phyloP scores from a whole-genome alignment of 2,888 invertebrate genomes.

The Mechanitis messenoides region DNA sequence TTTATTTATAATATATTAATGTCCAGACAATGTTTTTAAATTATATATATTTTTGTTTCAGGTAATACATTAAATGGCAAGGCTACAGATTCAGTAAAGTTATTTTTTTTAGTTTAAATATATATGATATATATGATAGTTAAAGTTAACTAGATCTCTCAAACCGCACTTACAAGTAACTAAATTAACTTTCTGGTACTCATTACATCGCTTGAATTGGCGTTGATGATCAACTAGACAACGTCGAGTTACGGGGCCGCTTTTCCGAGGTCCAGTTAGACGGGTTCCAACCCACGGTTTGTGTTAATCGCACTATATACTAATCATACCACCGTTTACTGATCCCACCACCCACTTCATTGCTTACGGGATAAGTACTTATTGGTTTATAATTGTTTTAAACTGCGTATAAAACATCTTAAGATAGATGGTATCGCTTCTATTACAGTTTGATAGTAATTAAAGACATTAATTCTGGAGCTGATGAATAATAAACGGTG shows the following conservation, averaged over 20 bases:
- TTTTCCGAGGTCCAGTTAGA: conserved; percentile 26
- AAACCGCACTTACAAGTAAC: too few relatives aligned
- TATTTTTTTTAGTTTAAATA: too few relatives aligned
- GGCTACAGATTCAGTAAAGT: too few relatives aligned
- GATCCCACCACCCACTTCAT: not conserved
- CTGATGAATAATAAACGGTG: too few relatives aligned
- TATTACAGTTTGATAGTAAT: not conserved
- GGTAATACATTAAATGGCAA: too few relatives aligned
- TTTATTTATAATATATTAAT: too few relatives aligned
- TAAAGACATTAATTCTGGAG: too few relatives aligned
- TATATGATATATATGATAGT: too few relatives aligned
- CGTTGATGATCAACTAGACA: conserved; percentile 19
- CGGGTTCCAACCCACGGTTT: conserved; percentile 19
- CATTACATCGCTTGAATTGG: conserved; percentile 8
- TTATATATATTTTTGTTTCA: too few relatives aligned
- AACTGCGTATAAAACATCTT: too few relatives aligned
- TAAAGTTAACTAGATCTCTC: too few relatives aligned
- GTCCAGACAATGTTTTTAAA: too few relatives aligned
- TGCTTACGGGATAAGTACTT: not conserved
- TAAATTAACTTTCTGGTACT: conserved; percentile 1
- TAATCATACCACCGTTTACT: conserved; percentile 6
- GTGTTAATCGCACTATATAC: conserved; percentile 6
- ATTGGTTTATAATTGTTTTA: not conserved
- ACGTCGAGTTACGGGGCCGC: conserved; percentile 18
- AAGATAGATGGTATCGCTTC: not conserved